Base-by-base conservation (phyloP, 1,140 invertebrate species). In the Drosophila auraria region DNA sequence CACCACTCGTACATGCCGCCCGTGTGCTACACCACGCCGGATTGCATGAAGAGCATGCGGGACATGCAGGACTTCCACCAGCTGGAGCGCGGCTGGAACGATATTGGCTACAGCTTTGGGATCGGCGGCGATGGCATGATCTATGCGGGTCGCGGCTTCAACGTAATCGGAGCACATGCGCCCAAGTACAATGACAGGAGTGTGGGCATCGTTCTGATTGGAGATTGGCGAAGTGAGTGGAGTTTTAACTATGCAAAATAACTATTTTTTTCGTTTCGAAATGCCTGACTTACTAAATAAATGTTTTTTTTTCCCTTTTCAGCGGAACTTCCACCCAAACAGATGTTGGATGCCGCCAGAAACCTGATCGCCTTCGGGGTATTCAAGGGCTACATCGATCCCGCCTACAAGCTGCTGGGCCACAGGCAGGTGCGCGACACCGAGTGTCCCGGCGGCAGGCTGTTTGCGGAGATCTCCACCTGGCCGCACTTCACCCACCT, bases 31-130 rank as follows among this genome's bases (percentile, higher is more conserved):
- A 95, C 73, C 65, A 76, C 82, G 7, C 65, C 80, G 1, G 93
- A 95, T 15, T 96, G 95, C 79, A 86, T 87, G 33, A 70, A 90
- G 36, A 94, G 95, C 23, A 95, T 95, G 95, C 91, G 93, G 20
- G 81, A 71, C 23, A 95, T 96, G 94, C 95, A 95, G 79, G 86
- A 94, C 66, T 94, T 93, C 15, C 95, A 95, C 80, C 94, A 94
- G 79, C 93, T 95, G 51, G 93, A 89, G 23, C 94, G 93, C 2
- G 93, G 93, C 0, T 97, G 96, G 96, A 94, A 93, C 82, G 97
- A 97, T 82, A 96, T 95, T 81, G 93, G 97, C 93, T 95, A 97
- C 94, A 97, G 95, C 92, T 98, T 98, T 91, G 94, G 96, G 15
- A 94, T 97, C 8, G 97, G 97, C 3, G 96, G 96, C 15, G 96